Evolutionary conservation across 2,797 vertebrate genomes (phyloP).

Genomic region (Delichon dasypus): DNA sequence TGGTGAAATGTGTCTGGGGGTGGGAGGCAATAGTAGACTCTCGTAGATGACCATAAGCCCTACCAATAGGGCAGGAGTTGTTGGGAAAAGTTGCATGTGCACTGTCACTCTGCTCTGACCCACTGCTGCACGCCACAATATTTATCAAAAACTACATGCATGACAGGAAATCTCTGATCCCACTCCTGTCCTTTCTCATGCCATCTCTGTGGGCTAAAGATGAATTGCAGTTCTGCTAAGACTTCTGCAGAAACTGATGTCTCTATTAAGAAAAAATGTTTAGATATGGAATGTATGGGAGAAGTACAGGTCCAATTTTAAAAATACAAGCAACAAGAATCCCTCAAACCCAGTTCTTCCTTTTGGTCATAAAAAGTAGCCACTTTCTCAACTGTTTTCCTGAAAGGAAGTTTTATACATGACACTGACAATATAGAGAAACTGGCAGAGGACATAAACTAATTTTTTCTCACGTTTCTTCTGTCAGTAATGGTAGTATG

Average conservation of each 20-base stretch:
- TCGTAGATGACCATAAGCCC: not conserved
- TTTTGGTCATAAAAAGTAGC: not conserved
- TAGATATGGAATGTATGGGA: not conserved
- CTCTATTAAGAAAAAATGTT: not conserved
- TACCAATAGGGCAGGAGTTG: not conserved
- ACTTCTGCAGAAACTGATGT: not conserved
- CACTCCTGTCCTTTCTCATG: not conserved
- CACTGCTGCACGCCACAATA: rapidly evolving
- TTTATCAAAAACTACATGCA: not conserved
- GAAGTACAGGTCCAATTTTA: not conserved
- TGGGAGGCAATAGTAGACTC: not conserved
- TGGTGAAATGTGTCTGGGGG: not conserved
- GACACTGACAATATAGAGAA: not conserved
- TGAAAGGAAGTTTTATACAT: not conserved
- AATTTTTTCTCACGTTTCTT: not conserved
- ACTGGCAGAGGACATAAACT: not conserved
- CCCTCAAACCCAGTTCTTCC: not conserved
- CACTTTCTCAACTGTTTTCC: not conserved
- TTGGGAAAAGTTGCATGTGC: not conserved
- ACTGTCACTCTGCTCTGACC: not conserved
- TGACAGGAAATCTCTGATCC: not conserved
- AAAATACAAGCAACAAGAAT: not conserved
- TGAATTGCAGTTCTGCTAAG: not conserved
- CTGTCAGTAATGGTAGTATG: not conserved
- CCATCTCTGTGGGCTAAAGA: not conserved